Conservation (phyloP, 2,888 invertebrate species). For the Palloptera scutellata region DNA sequence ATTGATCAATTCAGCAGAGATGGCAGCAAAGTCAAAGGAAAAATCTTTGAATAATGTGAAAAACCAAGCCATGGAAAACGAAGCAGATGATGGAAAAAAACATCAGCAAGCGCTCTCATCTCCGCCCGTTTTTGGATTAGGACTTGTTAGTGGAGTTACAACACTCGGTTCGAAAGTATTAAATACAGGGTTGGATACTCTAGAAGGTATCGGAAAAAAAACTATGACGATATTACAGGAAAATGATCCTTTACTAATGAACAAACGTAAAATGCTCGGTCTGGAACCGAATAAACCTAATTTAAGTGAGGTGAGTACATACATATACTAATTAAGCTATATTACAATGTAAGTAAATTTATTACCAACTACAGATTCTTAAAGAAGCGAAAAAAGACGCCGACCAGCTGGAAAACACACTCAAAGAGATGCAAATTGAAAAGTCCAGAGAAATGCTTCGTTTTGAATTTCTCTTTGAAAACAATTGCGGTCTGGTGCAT, state of each 20-base stretch:
- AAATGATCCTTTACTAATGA: slow-evolving; percentile 87
- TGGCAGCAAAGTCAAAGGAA: slow-evolving; percentile 23
- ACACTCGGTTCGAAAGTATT: slow-evolving; percentile 75
- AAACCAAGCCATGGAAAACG: neutral
- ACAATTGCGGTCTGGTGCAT: slow-evolving; percentile 87
- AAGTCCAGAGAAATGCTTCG: slow-evolving; percentile 67
- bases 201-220: slow-evolving; percentile 93
- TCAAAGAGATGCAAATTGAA: slow-evolving; percentile 54
- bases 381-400: slow-evolving; percentile 75
- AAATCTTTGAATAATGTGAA: slow-evolving; percentile 5
- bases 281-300: slow-evolving; percentile 57
- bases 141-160: slow-evolving; percentile 52
- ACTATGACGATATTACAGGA: slow-evolving; percentile 94
- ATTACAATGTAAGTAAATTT: neutral
- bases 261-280: slow-evolving; percentile 67
- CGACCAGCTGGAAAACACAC: slow-evolving; percentile 63
- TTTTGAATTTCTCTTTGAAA: slow-evolving; percentile 85
- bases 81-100: slow-evolving; percentile 19
- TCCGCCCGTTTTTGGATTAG: slow-evolving; percentile 48
- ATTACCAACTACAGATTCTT: slow-evolving; percentile 68
- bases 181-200: slow-evolving; percentile 82
- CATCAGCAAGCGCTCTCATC: slow-evolving; percentile 2
- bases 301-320: slow-evolving; percentile 51
- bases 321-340: too few species aligned
- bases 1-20: slow-evolving; percentile 60